These are phyloP conservation scores for Oceanodroma tethys DNA, from an alignment of 2,113 vertebrate genomes.

Conservation along the genomic window DNA sequence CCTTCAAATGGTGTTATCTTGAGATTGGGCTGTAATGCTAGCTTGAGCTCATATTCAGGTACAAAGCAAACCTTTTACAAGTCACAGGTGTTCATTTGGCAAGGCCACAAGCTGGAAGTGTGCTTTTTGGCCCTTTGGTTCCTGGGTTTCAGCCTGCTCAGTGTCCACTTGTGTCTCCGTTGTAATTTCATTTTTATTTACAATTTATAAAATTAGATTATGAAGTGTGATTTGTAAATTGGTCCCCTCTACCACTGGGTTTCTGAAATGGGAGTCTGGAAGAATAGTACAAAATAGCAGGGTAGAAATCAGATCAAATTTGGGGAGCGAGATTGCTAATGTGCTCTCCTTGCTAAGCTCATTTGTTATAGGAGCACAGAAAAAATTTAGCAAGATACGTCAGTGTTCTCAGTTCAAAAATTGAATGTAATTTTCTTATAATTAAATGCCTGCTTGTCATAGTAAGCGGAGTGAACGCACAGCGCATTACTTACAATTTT, in stretches of 20 bases:
- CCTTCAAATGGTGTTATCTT: background rate
- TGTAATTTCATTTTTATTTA: background rate
- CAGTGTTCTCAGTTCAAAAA: background rate
- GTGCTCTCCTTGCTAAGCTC: background rate
- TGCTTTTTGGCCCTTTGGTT: background rate
- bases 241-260: background rate
- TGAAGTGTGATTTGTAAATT: background rate
- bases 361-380: background rate
- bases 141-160: background rate
- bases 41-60: background rate
- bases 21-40: background rate
- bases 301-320: background rate
- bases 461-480: background rate
- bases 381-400: accelerated
- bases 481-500: background rate
- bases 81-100: background rate
- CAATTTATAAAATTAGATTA: background rate
- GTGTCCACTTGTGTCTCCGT: accelerated
- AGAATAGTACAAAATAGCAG: background rate
- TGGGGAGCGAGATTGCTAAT: background rate
- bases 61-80: background rate
- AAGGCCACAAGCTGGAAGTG: background rate
- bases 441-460: background rate
- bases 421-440: background rate
- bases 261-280: background rate